Percentiles rank a stretch among this genome's conserved stretches.
Conservation (phyloP, 2,888 invertebrate species). For the Folsomia candida region DNA sequence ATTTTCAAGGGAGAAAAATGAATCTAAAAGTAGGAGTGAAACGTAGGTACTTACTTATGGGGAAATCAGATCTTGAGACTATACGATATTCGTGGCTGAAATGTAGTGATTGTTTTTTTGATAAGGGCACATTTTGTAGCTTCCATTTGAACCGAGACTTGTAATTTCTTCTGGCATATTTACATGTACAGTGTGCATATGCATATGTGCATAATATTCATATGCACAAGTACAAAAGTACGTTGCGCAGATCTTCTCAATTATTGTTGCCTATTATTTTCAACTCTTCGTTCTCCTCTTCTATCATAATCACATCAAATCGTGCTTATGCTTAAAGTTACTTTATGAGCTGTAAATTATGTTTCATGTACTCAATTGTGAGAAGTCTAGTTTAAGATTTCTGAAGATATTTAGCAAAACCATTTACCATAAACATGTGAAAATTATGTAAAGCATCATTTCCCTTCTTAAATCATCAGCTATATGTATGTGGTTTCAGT, state of each 20-base stretch:
- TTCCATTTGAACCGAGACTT: background rate
- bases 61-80: background rate
- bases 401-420: background rate
- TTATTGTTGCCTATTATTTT: background rate
- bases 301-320: slow-evolving; percentile 28
- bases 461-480: too few species aligned
- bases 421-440: background rate
- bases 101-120: background rate
- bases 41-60: too few species aligned
- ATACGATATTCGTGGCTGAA: slow-evolving; percentile 1
- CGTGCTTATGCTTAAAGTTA: slow-evolving; percentile 22
- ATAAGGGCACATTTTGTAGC: slow-evolving; percentile 1
- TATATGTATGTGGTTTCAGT: too few species aligned
- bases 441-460: background rate
- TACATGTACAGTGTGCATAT: background rate
- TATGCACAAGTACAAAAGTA: background rate
- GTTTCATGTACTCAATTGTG: slow-evolving; percentile 27
- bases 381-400: slow-evolving; percentile 6
- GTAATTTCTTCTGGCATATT: background rate
- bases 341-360: slow-evolving; percentile 29
- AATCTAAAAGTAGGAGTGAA: slow-evolving; percentile 8
- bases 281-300: background rate
- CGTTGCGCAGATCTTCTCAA: background rate
- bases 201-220: background rate
- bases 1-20: background rate